Conservation (phyloP, 2,888 invertebrate species). For the Eupithecia abbreviata region DNA sequence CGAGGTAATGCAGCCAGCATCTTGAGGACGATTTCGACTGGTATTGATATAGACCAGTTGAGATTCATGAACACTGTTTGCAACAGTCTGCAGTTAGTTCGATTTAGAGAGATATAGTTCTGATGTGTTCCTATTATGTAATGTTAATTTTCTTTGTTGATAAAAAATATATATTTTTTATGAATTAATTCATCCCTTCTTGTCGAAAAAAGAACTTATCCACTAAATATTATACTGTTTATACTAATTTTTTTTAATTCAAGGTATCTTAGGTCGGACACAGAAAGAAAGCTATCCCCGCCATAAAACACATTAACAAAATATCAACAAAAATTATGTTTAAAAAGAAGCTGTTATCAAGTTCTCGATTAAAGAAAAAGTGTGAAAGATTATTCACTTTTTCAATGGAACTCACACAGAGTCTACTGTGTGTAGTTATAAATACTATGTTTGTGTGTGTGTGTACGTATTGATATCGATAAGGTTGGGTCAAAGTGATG, state of each 20-base stretch:
- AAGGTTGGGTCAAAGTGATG: slow-evolving; percentile 44
- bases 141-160: too few relatives aligned
- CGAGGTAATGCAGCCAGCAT: too few relatives aligned
- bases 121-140: too few relatives aligned
- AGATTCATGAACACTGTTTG: too few relatives aligned
- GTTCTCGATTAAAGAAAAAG: slow-evolving; percentile 51
- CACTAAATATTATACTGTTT: neutral
- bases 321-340: slow-evolving; percentile 4
- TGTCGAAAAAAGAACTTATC: neutral
- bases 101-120: too few relatives aligned
- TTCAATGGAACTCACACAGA: slow-evolving; percentile 51
- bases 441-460: slow-evolving; percentile 46
- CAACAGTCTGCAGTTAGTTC: too few relatives aligned
- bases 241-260: too few relatives aligned
- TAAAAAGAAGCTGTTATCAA: slow-evolving; percentile 35
- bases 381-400: slow-evolving; percentile 51
- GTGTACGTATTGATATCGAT: slow-evolving; percentile 58
- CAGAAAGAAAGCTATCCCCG: neutral
- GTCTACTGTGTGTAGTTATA: slow-evolving; percentile 37
- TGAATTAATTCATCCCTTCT: neutral
- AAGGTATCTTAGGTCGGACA: too few relatives aligned
- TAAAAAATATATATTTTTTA: neutral
- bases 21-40: too few relatives aligned
- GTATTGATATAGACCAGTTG: too few relatives aligned
- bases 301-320: neutral